Evolutionary conservation across 2,797 vertebrate genomes (phyloP).

Genomic region (Chelidonichthys spinosus): DNA sequence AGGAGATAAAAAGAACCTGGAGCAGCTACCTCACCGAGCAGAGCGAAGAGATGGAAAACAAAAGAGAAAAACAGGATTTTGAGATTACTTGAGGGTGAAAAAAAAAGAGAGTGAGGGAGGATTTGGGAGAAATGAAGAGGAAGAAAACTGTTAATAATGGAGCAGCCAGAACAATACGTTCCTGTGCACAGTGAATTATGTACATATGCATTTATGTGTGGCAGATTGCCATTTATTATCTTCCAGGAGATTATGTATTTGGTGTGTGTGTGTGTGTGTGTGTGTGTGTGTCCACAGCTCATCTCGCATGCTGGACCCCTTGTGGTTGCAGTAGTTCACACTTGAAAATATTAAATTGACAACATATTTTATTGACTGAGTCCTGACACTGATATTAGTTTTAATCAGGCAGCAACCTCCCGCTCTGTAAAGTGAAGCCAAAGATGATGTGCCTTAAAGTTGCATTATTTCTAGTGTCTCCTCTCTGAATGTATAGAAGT

Average conservation of each 20-base stretch:
- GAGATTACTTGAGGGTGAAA: neutral
- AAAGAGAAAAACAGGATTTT: neutral
- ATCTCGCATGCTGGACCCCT: neutral
- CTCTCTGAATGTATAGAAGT: too few species aligned
- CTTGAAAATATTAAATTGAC: too few species aligned
- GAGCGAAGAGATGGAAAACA: neutral
- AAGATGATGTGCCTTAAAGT: too few species aligned
- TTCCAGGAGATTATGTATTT: neutral
- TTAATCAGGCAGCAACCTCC: too few species aligned
- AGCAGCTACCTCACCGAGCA: slow-evolving; percentile 31
- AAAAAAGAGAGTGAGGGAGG: neutral
- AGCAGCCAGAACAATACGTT: neutral
- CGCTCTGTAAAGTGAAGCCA: too few species aligned
- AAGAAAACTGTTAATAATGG: neutral
- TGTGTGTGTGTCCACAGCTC: neutral
- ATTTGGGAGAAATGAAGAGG: neutral
- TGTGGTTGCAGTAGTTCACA: too few species aligned
- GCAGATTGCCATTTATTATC: neutral
- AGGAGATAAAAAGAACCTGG: slow-evolving; percentile 4
- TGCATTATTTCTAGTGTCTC: too few species aligned
- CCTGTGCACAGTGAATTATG: neutral
- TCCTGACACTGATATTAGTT: too few species aligned
- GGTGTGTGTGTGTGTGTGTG: neutral
- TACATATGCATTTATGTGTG: neutral
- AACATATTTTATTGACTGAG: too few species aligned